Base-by-base conservation (phyloP, 1,140 invertebrate species). In the Platyscapa corneri region DNA sequence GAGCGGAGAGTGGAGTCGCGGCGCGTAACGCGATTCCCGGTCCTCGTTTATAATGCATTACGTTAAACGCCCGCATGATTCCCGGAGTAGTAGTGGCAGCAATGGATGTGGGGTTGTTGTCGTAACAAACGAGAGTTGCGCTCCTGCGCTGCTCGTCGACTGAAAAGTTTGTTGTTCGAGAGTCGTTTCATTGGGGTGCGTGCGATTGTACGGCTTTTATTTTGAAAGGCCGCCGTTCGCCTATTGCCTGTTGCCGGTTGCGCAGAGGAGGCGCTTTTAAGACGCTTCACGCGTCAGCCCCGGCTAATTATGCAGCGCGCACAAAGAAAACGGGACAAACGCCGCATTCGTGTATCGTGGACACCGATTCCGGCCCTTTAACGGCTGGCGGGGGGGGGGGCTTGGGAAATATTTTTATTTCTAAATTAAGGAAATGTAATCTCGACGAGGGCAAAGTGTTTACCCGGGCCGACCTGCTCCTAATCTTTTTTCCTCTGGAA, bases 41-140 rank as follows among this genome's bases (percentile, higher is more conserved):
- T 85, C 27, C 89, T 90, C 87, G 87, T 88, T 88, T 89, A 88
- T 89, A 89, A 89, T 88, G 87, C 83, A 89, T 89, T 88, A 87
- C 83, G 87, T 84, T 72, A 88, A 89, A 78, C 83, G 85, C 84
- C 83, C 79, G 86, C 67, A 79, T 86, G 85, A 85, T 84, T 56
- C 70, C 70, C 65, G 78, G 67, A 78, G 60, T 74, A n/a, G n/a
- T n/a, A 37, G 83, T 5, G 20, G 56, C 56, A 27, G 56, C 23
- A 27, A 60, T 60, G 20, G 34, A 70, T 18, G 14, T 20, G 67
- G 34, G 32, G 34, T 37, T 39, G 18, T 37, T 37, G 77, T 75
- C 79, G 67, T 60, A 60, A 60, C 56, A 60, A 60, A 82, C 27
- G 37, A 83, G 75, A 74, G 65, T 0, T n/a, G 79, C 20, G 49